Conservation (phyloP, 2,888 invertebrate species). For the Ctenicera cuprea region DNA sequence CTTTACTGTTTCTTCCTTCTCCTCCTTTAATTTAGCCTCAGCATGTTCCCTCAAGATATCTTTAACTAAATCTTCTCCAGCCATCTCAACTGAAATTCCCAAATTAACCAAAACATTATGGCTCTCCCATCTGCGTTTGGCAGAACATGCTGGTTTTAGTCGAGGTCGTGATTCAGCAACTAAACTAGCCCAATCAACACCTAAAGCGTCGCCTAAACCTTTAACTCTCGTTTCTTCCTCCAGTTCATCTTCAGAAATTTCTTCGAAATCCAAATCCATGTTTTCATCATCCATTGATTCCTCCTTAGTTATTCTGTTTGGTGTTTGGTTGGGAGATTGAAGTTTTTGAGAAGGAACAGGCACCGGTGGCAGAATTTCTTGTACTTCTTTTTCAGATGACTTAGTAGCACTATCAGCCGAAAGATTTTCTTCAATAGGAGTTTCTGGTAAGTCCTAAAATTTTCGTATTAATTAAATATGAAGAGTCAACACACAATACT, state of each 20-base stretch:
- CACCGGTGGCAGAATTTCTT: conserved; percentile 61
- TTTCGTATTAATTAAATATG: background rate
- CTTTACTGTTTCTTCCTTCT: conserved; percentile 54
- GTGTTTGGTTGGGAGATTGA: conserved; percentile 63
- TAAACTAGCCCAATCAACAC: conserved; percentile 96
- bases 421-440: conserved; percentile 37
- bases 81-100: conserved; percentile 87
- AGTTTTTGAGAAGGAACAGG: conserved; percentile 62
- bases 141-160: conserved; percentile 73
- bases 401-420: conserved; percentile 38
- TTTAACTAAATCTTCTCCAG: conserved; percentile 79
- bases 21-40: conserved; percentile 63
- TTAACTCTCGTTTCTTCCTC: conserved; percentile 86
- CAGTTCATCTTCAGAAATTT: conserved; percentile 92
- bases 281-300: conserved; percentile 82
- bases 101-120: conserved; percentile 86
- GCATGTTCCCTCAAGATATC: conserved; percentile 70
- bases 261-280: conserved; percentile 88
- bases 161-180: conserved; percentile 84
- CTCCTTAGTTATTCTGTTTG: conserved; percentile 65
- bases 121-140: conserved; percentile 88
- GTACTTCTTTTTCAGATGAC: conserved; percentile 54
- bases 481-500: conserved; percentile 41
- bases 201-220: conserved; percentile 92
- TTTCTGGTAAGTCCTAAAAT: conserved; percentile 61